Base-by-base conservation (phyloP, 1,140 invertebrate genomes). In the Drosophila baimaii region DNA sequence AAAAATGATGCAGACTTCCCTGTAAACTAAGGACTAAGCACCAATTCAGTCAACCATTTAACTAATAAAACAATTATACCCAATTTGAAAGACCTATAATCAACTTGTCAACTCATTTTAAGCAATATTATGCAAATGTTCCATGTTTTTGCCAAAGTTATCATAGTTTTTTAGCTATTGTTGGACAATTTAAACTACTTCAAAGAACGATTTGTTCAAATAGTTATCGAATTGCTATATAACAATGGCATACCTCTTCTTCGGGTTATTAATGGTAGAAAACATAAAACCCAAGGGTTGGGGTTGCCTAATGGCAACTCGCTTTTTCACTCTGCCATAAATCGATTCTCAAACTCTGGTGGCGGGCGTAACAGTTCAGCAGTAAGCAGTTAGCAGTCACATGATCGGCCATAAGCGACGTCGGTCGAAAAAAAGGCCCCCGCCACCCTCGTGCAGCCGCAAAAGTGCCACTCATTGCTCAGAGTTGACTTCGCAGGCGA, bases 351-450 rank as follows among this genome's bases (percentile, higher is more conserved):
- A 17, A 65, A 49, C 43, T 39, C n/a, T 29, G 19, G 29, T 27
- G 39, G 47, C 59, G 29, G 56, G 51, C 81, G 63, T 81, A 86
- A 68, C 75, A 71, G 69, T 79, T 72, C n/a, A 23, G 29, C 43
- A 73, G 83, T 86, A n/a, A n/a, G n/a, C n/a, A n/a, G 69, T 79
- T 72, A 23, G 29, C 43, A 73, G 83, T 86, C 82, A 86, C 82
- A 86, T 86, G 82, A 86, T 76, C 73, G 61, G 10, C 63, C 31
- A 37, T 58, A 76, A 75, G 70, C 64, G 57, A 41, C 41, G 59
- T 35, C 64, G 47, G 64, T 61, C 61, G 37, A 43, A 29, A n/a
- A 23, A 56, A 56, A 54, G 23, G 17, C 21, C 41, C 62, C 63
- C 7, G n/a, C 31, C 19, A 10, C n/a, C 19, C 17, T 52, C 39